These are phyloP conservation scores for Cheilosia vernalis DNA, from an alignment of 2,888 invertebrate genomes.

Conservation along the genomic window DNA sequence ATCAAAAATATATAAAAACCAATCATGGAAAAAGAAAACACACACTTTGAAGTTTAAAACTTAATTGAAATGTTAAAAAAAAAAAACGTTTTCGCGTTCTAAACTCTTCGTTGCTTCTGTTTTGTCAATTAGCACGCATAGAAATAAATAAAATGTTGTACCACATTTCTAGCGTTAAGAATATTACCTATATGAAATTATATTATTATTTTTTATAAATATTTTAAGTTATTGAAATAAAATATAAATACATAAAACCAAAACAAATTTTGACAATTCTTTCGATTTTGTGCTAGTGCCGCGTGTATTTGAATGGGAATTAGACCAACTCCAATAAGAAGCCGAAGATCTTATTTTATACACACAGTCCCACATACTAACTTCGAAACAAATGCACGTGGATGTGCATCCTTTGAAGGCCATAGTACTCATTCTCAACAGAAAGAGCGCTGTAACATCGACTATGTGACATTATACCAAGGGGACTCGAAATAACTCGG, in stretches of 20 bases:
- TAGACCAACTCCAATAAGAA: too few species aligned
- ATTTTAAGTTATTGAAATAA: slow-evolving; percentile 56
- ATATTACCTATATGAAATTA: slow-evolving; percentile 4
- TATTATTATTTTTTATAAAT: slow-evolving; percentile 42
- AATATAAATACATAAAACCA: slow-evolving; percentile 36
- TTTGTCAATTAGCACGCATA: slow-evolving; percentile 7
- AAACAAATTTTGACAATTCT: not conserved
- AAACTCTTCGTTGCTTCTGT: slow-evolving; percentile 24
- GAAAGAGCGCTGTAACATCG: too few species aligned
- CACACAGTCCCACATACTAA: too few species aligned
- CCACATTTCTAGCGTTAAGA: slow-evolving; percentile 47
- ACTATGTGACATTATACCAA: too few species aligned
- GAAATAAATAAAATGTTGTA: not conserved
- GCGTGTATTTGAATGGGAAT: too few species aligned
- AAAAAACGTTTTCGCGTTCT: slow-evolving; percentile 5
- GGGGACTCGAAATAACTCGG: too few species aligned
- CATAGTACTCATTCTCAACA: too few species aligned
- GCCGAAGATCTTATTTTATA: too few species aligned
- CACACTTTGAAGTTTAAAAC: too few species aligned
- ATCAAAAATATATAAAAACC: slow-evolving; percentile 18
- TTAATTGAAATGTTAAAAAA: slow-evolving; percentile 14
- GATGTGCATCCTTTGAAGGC: too few species aligned
- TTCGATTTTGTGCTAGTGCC: too few species aligned
- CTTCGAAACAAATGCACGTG: too few species aligned
- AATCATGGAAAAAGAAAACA: slow-evolving; percentile 20